Evolutionary conservation across 2,888 invertebrate species (phyloP).

Genomic region (Flexamia atlantica): DNA sequence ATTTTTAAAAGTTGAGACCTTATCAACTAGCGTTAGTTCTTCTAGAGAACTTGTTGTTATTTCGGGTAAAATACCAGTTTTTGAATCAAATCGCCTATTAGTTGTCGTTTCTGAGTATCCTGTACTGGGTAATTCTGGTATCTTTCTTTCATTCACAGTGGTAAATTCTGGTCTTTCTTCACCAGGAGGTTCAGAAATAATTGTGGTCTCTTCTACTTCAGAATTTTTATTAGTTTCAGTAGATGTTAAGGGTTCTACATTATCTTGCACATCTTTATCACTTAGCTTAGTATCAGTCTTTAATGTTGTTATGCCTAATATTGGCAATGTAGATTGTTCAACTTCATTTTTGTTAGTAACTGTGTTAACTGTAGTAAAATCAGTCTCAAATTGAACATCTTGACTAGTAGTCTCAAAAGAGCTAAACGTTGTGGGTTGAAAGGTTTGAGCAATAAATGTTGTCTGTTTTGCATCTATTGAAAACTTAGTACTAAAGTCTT

Average conservation of each 20-base stretch:
- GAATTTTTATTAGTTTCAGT: constrained; percentile 30
- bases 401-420: constrained; percentile 48
- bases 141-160: not conserved
- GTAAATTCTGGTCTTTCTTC: not conserved
- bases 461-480: not conserved
- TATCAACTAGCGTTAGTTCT: not conserved
- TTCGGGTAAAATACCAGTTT: not conserved
- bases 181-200: not conserved
- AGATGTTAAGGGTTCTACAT: not conserved
- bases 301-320: constrained; percentile 44
- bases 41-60: constrained; percentile 10
- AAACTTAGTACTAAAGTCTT: constrained; percentile 7
- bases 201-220: not conserved
- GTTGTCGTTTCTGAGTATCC: not conserved
- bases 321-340: constrained; percentile 34
- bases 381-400: constrained; percentile 40
- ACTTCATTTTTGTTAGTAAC: constrained; percentile 32
- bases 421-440: constrained; percentile 12
- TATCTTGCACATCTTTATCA: constrained; percentile 1
- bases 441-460: constrained; percentile 29
- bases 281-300: constrained; percentile 41
- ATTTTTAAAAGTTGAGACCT: not conserved
- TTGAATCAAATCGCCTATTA: not conserved
- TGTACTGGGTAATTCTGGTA: not conserved
- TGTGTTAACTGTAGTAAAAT: constrained; percentile 2